Evolutionary conservation across 2,797 vertebrate species (phyloP).

Genomic region (Acanthiza pusilla): DNA sequence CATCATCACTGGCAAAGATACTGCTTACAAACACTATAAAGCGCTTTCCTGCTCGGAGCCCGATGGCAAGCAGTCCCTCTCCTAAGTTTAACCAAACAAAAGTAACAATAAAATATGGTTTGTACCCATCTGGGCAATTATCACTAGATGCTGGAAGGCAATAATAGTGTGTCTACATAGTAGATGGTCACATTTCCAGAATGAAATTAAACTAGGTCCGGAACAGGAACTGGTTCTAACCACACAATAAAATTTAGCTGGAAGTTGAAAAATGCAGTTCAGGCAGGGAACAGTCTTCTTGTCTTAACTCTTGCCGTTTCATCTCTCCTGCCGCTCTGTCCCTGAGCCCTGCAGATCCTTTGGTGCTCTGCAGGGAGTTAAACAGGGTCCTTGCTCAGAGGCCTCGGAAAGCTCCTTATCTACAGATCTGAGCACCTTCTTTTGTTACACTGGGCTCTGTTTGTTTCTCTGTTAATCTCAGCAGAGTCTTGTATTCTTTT

Average conservation of each 20-base stretch:
- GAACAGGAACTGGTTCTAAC: slow-evolving; percentile 30
- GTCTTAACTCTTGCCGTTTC: neutral
- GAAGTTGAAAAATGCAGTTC: neutral
- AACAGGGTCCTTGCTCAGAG: slow-evolving; percentile 37
- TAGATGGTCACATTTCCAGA: slow-evolving; percentile 17
- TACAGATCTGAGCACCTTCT: slow-evolving; percentile 48
- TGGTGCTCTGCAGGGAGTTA: slow-evolving; percentile 37
- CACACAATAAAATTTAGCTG: neutral
- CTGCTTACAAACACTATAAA: neutral
- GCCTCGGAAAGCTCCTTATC: slow-evolving; percentile 48
- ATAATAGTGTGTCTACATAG: neutral
- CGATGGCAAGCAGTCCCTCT: neutral
- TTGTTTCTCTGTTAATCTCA: slow-evolving; percentile 56
- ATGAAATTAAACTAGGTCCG: neutral
- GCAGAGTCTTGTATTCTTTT: slow-evolving; percentile 46
- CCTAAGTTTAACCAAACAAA: slow-evolving; percentile 8
- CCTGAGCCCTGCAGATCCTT: neutral
- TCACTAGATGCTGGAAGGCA: neutral
- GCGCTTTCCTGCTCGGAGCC: neutral
- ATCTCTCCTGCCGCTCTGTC: neutral
- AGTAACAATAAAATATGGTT: slow-evolving; percentile 32
- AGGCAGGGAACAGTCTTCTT: neutral
- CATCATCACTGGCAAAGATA: slow-evolving; percentile 14
- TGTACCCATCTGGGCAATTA: slow-evolving; percentile 24
- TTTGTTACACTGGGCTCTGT: slow-evolving; percentile 33